Evolutionary conservation across 2,113 vertebrate genomes (phyloP).

Genomic region (Chloebia gouldiae): DNA sequence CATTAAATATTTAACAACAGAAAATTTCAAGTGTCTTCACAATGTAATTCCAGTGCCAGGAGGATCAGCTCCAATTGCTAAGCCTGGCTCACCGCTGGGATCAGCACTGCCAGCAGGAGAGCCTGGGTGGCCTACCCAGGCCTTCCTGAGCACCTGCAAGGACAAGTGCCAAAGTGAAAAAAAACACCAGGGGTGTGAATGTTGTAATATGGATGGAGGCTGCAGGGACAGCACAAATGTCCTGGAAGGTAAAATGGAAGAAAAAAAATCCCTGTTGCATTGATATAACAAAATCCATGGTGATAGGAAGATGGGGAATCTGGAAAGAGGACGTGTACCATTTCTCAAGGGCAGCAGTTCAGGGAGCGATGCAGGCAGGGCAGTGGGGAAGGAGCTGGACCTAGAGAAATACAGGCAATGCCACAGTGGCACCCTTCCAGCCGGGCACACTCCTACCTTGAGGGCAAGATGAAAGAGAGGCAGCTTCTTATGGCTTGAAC

Average conservation of each 20-base stretch:
- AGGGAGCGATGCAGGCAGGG: background rate
- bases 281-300: background rate
- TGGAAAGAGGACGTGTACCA: background rate
- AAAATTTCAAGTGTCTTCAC: background rate
- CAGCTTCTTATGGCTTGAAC: background rate
- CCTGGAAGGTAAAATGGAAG: background rate
- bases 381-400: background rate
- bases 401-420: background rate
- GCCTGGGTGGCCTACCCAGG: background rate
- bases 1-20: constrained; percentile 47
- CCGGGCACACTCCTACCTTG: accelerated
- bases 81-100: accelerated
- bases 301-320: background rate
- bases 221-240: background rate
- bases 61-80: background rate
- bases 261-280: background rate
- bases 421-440: background rate
- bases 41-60: background rate
- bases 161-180: background rate
- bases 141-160: background rate
- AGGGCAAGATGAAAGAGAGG: background rate
- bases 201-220: background rate
- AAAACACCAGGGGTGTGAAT: background rate
- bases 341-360: background rate
- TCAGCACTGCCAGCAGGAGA: background rate